Base-by-base conservation (phyloP, 2,797 vertebrate genomes). In the Chelon auratus region DNA sequence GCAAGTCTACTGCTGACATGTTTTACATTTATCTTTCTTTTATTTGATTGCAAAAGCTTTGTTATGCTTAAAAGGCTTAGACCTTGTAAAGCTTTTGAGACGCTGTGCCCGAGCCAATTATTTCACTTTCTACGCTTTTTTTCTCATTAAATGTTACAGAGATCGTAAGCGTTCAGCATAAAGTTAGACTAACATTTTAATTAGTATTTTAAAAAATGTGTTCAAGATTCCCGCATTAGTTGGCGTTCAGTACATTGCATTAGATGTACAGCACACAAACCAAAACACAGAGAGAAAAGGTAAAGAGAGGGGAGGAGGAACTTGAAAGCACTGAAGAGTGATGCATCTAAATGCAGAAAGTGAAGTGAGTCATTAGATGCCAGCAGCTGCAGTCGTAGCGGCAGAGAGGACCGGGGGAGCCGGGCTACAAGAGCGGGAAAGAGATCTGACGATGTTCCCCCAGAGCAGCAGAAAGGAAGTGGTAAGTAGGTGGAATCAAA, bases 11-110 rank as follows among this genome's bases (percentile, higher is more conserved):
- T 55, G 26, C 22, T 42, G 0, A 33, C 66, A 6, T 17, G 2
- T 11, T 50, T 56, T 45, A 30, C 10, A 54, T 26, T 26, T 53
- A 59, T 53, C 42, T 18, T 57, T 17, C 26, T 50, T 76, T 60
- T 62, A 9, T 22, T 56, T 51, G 17, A 42, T 26, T 18, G 15
- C 13, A 30, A 39, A 40, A 33, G 42, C 14, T 33, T 33, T 54
- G 10, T 42, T 56, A 63, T 1, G 22, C 43, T 48, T 48, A 3
- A 48, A 26, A 48, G 47, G n/a, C n/a, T 11, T 12, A 18, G n/a
- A 48, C 8, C 11, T 48, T 18, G 18, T 18, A 48, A 9, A n/a
- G n/a, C 17, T 18, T 47, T 18, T 18, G 17, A 47, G 17, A 18
- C n/a, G 12, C 24, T 42, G 40, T 42, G 40, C 12, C 12, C 4